Base-by-base conservation (phyloP, 2,113 vertebrate species). In the Syrmaticus mikado region DNA sequence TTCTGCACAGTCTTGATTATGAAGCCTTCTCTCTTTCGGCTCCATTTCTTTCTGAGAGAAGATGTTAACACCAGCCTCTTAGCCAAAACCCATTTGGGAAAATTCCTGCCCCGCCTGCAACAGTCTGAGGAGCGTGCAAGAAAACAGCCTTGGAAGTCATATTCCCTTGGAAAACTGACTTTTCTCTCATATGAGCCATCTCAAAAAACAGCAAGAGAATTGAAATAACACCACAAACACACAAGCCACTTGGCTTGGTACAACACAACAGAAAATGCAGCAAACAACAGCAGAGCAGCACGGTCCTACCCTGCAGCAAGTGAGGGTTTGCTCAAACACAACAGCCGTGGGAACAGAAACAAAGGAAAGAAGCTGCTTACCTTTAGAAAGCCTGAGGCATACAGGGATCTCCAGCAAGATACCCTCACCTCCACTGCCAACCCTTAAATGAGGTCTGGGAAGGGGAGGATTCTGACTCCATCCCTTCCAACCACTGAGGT, bases 121-220 rank as follows among this genome's bases (percentile, higher is more conserved):
- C 0, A 2, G 12, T 22, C 13, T 48, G 30, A 73, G 65, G 15
- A 73, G 3, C 0, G 0, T 21, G 18, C 4, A 75, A 68, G 32
- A 28, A 27, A 52, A 62, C 7, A 66, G 50, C 21, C 55, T 57
- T 53, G 19, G 6, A 53, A 58, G 10, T 34, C 27, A 3, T 50
- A 25, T 32, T n/a, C 20, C 65, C 75, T 27, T 3, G 5, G 40
- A 65, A 75, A 86, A 61, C 13, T 40, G 34, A 36, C 19, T 66
- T 52, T 13, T 76, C 57, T 70, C 66, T 57, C 45, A 79, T 20
- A 38, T 60, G 16, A 79, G 21, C 30, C 53, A 50, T 32, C 43
- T 61, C n/a, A 38, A 17, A 55, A 68, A 55, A 68, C 36, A 27
- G 4, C 48, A 77, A 16, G 30, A 85, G 4, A 25, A 17, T 9